Base-by-base conservation (phyloP, 2,888 invertebrate species). In the Eulithis testata region DNA sequence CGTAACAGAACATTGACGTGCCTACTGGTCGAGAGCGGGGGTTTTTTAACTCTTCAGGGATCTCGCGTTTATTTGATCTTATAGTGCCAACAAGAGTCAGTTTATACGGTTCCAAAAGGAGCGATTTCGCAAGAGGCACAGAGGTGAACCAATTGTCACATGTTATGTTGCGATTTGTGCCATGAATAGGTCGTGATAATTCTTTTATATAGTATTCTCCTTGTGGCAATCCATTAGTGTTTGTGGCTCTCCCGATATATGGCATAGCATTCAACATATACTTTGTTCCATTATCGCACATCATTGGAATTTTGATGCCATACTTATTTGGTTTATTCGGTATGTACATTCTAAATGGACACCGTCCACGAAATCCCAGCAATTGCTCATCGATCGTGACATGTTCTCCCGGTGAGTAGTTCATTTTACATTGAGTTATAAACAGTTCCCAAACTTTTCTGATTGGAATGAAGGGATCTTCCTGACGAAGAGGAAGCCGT, bases 11-110 rank as follows among this genome's bases (percentile, higher is more conserved):
- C n/a, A n/a, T n/a, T n/a, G n/a, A n/a, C n/a, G n/a, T n/a, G n/a
- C n/a, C n/a, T n/a, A n/a, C n/a, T n/a, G n/a, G n/a, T n/a, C n/a
- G n/a, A n/a, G n/a, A n/a, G n/a, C n/a, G n/a, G n/a, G n/a, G n/a
- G n/a, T n/a, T n/a, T n/a, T n/a, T n/a, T n/a, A n/a, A n/a, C n/a
- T n/a, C n/a, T n/a, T n/a, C 49, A 14, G 49, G 49, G 12, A 49
- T 55, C 27, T 55, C 44, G 27, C 27, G 55, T 49, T 49, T 49
- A 7, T 14, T 49, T 14, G 49, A 49, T 55, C 55, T 27, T 11
- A 44, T 21, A 44, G 55, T 60, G 51, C 40, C 52, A 8, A 49
- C 49, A 6, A 49, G 14, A 7, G 49, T 49, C 49, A 49, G 8
- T 21, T 49, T 49, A 7, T 49, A 49, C 2, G 49, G 49, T 7